Percentiles rank a stretch among this genome's conserved stretches.
Conservation (phyloP, 2,888 invertebrate genomes). For the Dryomyza anilis region DNA sequence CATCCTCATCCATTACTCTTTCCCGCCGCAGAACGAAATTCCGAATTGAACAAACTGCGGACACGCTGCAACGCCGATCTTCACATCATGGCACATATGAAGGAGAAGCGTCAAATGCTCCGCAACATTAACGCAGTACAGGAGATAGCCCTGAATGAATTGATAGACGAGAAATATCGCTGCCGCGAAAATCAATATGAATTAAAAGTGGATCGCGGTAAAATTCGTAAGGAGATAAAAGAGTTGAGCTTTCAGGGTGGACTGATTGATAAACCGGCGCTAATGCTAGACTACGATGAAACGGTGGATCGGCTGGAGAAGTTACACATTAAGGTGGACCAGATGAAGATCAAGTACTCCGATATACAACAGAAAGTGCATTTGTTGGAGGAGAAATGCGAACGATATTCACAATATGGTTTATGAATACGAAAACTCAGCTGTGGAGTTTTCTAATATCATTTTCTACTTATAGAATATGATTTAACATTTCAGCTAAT, state of each 20-base stretch:
- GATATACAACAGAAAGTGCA: conserved; percentile 15
- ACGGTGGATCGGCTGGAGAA: conserved; percentile 37
- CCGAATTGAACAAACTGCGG: conserved; percentile 45
- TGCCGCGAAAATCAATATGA: conserved; percentile 40
- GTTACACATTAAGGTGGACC: conserved; percentile 27
- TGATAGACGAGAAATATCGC: conserved; percentile 26
- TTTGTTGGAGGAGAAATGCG: background rate
- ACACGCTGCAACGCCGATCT: conserved; percentile 43
- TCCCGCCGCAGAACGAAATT: conserved; percentile 46
- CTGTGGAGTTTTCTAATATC: too few species aligned
- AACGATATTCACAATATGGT: too few species aligned
- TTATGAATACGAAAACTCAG: too few species aligned
- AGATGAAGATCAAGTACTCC: conserved; percentile 31
- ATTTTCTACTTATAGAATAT: too few species aligned
- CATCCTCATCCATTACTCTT: background rate
- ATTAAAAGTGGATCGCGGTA: conserved; percentile 42
- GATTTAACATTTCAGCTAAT: too few species aligned
- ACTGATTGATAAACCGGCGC: conserved; percentile 48
- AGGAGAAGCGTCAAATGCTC: conserved; percentile 46
- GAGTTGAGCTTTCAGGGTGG: conserved; percentile 49
- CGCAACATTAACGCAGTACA: conserved; percentile 27
- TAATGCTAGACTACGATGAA: conserved; percentile 51
- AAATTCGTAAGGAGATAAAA: conserved; percentile 37
- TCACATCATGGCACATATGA: conserved; percentile 50
- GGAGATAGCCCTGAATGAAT: conserved; percentile 5